Conservation (phyloP, 37 sponge, comb jelly and placozoan genomes). For the Bolinopsis microptera region DNA sequence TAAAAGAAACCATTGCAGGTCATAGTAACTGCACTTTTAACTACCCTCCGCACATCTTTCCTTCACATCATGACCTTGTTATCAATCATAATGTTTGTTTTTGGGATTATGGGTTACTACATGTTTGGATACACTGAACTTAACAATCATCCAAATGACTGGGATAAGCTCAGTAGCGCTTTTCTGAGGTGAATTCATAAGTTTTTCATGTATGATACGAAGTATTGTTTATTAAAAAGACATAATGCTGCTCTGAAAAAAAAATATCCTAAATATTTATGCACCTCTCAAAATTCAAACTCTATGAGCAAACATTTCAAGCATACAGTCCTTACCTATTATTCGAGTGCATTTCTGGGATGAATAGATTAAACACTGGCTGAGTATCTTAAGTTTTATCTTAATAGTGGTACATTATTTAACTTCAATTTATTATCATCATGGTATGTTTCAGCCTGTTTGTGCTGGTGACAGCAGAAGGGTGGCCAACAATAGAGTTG, state of each 20-base stretch:
- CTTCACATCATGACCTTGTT: neutral
- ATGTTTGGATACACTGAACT: neutral
- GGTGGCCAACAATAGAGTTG: neutral
- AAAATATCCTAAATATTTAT: no score
- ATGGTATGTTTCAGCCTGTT: neutral
- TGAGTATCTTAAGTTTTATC: no score
- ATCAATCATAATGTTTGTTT: neutral
- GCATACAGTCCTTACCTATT: no score
- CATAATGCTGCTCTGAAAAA: no score
- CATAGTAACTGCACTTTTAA: neutral
- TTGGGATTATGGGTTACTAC: slow-evolving; percentile 2
- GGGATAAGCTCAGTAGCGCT: neutral
- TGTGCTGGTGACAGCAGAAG: neutral
- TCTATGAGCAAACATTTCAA: no score
- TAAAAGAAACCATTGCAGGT: no score
- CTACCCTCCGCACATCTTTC: neutral
- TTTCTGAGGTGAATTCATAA: neutral
- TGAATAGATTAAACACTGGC: no score
- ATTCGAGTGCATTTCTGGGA: no score
- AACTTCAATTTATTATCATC: no score
- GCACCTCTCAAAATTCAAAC: no score
- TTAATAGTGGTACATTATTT: no score
- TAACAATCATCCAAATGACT: neutral
- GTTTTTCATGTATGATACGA: neutral
- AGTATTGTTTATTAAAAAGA: no score